Percentiles rank a stretch among this genome's conserved stretches.
phyloP scores from a whole-genome alignment of 30 jellyfish, hydroid and myxozoan species.

The Sanderia malayensis region DNA sequence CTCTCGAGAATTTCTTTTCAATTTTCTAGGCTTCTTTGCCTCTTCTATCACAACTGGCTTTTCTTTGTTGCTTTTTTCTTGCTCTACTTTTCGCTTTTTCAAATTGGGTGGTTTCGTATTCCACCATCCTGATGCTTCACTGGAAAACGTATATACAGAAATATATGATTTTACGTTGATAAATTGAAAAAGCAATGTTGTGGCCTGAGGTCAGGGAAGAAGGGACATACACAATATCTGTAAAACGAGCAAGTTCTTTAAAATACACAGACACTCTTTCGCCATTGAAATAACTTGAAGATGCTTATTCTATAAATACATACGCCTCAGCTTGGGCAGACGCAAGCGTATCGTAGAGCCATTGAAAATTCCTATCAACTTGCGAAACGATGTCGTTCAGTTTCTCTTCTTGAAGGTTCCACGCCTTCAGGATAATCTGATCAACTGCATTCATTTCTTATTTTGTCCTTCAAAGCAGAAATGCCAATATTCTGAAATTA shows the following conservation, averaged over 20 bases:
- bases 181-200: neutral
- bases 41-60: constrained; percentile 1
- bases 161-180: neutral
- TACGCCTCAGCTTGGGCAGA: constrained; percentile 32
- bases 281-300: neutral
- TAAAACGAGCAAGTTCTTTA: neutral
- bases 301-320: neutral
- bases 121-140: constrained; percentile 12
- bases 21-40: constrained; percentile 30
- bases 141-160: neutral
- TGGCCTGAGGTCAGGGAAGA: no score
- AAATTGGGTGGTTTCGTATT: constrained; percentile 22
- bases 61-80: neutral
- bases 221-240: no score
- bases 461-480: neutral
- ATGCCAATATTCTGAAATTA: neutral
- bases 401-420: constrained; percentile 22
- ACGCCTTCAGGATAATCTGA: constrained; percentile 18
- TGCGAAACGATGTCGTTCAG: neutral
- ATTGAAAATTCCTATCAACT: constrained; percentile 1
- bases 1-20: constrained; percentile 21
- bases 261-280: neutral
- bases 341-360: constrained; percentile 28
- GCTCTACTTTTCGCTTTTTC: constrained; percentile 22
- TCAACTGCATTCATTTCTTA: constrained; percentile 22